A percentile compares a stretch with the other conserved stretches of the same genome.
Conservation (phyloP, 2,797 vertebrate genomes). For the Platyrinchus mystaceus region DNA sequence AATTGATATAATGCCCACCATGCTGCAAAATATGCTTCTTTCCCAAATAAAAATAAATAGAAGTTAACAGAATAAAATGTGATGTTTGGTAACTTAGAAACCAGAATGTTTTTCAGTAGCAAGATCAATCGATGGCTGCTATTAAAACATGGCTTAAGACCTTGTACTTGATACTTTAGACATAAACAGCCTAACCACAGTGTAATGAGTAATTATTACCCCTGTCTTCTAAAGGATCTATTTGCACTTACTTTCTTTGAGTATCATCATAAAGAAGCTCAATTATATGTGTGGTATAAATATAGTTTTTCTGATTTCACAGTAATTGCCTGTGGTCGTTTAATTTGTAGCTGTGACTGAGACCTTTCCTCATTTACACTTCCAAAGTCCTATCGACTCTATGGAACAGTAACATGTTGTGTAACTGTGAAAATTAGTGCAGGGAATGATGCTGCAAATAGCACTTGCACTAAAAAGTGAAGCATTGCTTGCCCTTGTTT, state of each 20-base stretch:
- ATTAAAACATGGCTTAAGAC: not conserved
- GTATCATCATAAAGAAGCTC: not conserved
- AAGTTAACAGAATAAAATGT: not conserved
- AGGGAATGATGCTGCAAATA: not conserved
- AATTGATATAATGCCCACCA: not conserved
- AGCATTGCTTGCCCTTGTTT: not conserved
- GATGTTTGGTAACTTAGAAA: not conserved
- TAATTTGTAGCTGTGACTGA: slow-evolving; percentile 23
- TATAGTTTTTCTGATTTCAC: not conserved
- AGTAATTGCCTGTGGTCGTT: not conserved
- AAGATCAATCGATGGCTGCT: slow-evolving; percentile 8
- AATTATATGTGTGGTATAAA: not conserved
- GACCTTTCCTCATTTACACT: slow-evolving; percentile 40
- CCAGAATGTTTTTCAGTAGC: not conserved
- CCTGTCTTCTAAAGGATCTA: not conserved
- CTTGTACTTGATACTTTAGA: not conserved
- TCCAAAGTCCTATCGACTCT: slow-evolving; percentile 16
- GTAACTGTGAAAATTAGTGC: slow-evolving; percentile 19
- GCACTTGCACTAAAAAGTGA: slow-evolving; percentile 6
- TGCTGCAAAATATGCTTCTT: not conserved
- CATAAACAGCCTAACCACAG: not conserved
- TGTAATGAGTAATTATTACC: slow-evolving; percentile 31
- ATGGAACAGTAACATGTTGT: not conserved
- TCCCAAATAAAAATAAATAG: slow-evolving; percentile 22
- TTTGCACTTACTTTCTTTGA: not conserved